Evolutionary conservation across 2,113 vertebrate genomes (phyloP), one percentile per base, ranked within the genome.

Genomic region (Pica pica): DNA sequence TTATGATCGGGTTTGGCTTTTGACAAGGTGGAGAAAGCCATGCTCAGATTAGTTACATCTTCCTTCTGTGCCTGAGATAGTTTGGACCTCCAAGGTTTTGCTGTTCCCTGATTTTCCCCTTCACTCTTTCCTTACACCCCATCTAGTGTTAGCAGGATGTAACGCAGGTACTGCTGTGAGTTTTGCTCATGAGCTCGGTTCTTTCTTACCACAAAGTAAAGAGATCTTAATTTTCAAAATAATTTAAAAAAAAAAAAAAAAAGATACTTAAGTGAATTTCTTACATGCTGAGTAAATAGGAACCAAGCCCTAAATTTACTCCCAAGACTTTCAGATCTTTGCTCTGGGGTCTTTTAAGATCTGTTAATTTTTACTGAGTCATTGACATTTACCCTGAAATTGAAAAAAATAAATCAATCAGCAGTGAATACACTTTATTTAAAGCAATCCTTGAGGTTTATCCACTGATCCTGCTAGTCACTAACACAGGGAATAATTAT

Each of bases 41-140:
- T 35, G 56, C 37, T 74, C 35, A n/a, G 60, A 20, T 21, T 16
- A 23, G 17, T 55, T 80, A 37, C 46, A 31, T 13, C 20, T 53
- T 33, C 23, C 14, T 57, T 49, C 69, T 63, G 20, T 42, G 65
- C 50, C 24, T 27, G 41, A 52, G 30, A 37, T 27, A 22, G 11
- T 60, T 60, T 1, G 3, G 24, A 28, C 55, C 17, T 19, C 47
- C 47, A 6, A 12, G 44, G 49, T 42, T 33, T 41, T 59, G 33
- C 80, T 10, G 17, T n/a, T 92, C 61, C 46, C 41, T 12, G 28
- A 26, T 59, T 53, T 61, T 90, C 53, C 53, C 44, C 41, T 80
- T 96, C 83, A 26, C 49, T 79, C 91, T 95, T 93, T 96, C 85
- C 79, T 95, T 59, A 88, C 88, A 86, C 95, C 56, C 92, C 95